Conservation (phyloP, 1,140 invertebrate species). For the Lordiphosa clarofinis region DNA sequence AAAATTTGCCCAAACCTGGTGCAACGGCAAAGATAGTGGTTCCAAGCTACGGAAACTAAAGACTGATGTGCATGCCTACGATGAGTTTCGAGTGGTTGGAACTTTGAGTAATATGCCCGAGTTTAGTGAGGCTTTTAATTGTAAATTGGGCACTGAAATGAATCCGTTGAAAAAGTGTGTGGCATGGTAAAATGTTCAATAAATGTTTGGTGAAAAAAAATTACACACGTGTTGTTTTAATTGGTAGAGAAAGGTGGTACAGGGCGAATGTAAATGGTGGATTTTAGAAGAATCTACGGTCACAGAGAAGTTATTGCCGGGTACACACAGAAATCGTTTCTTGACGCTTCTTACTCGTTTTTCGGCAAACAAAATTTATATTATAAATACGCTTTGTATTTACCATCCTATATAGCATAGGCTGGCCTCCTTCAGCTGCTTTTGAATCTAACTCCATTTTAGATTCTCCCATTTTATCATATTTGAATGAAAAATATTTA, state of each 20-base stretch:
- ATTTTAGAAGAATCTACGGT: too few species aligned
- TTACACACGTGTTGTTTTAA: background rate
- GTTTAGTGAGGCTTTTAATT: slow-evolving; percentile 84
- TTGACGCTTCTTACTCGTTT: too few species aligned
- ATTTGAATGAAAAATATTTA: too few species aligned
- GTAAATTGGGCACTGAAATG: slow-evolving; percentile 83
- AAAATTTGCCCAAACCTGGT: slow-evolving; percentile 82
- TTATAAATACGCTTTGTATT: too few species aligned
- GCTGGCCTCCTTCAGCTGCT: too few species aligned
- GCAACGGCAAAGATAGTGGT: slow-evolving; percentile 80
- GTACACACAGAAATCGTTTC: too few species aligned
- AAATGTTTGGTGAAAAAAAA: background rate
- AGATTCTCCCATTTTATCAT: too few species aligned
- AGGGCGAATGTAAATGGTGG: too few species aligned
- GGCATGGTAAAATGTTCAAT: slow-evolving; percentile 59
- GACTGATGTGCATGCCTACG: slow-evolving; percentile 71
- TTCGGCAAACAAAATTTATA: too few species aligned
- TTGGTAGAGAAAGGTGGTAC: background rate
- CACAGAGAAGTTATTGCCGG: too few species aligned
- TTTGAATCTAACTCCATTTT: too few species aligned
- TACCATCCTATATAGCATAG: too few species aligned
- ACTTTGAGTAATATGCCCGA: slow-evolving; percentile 85
- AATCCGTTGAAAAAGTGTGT: slow-evolving; percentile 86
- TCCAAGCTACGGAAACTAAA: slow-evolving; percentile 60
- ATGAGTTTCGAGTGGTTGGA: slow-evolving; percentile 84